Conservation (phyloP, 2,797 vertebrate species). For the Myotis daubentonii region DNA sequence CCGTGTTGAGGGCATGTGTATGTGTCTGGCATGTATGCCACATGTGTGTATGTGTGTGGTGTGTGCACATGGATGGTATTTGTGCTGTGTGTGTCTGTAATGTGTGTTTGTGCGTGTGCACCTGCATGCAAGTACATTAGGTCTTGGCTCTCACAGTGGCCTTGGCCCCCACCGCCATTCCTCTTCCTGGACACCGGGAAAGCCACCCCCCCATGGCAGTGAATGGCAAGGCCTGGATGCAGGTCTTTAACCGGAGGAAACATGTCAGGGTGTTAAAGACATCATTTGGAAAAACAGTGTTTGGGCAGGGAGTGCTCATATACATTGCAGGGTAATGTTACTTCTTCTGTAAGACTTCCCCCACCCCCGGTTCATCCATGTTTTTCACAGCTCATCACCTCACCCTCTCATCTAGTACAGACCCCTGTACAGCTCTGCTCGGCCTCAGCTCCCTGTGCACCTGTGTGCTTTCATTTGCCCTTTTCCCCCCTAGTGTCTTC, state of each 20-base stretch:
- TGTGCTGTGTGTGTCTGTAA: background rate
- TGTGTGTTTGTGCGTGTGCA: background rate
- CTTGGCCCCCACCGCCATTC: background rate
- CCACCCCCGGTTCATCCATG: background rate
- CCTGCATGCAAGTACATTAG: no score
- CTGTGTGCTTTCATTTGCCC: background rate
- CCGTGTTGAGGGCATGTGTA: background rate
- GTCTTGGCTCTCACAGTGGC: background rate
- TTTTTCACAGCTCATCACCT: background rate
- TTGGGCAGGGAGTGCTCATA: background rate
- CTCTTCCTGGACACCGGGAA: background rate
- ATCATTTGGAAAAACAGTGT: background rate
- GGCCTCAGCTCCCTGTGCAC: background rate
- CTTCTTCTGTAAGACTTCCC: background rate
- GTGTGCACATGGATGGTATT: no score
- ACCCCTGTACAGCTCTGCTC: background rate
- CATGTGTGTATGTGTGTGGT: background rate
- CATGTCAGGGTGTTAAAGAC: background rate
- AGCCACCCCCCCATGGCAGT: background rate
- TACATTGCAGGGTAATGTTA: fast-evolving
- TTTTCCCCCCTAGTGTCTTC: background rate
- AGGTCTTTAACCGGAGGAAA: background rate
- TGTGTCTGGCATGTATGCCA: background rate
- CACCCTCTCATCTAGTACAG: background rate
- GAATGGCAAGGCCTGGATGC: background rate